Evolutionary conservation across 2,797 vertebrate species (phyloP).

Genomic region (Hipposideros larvatus): DNA sequence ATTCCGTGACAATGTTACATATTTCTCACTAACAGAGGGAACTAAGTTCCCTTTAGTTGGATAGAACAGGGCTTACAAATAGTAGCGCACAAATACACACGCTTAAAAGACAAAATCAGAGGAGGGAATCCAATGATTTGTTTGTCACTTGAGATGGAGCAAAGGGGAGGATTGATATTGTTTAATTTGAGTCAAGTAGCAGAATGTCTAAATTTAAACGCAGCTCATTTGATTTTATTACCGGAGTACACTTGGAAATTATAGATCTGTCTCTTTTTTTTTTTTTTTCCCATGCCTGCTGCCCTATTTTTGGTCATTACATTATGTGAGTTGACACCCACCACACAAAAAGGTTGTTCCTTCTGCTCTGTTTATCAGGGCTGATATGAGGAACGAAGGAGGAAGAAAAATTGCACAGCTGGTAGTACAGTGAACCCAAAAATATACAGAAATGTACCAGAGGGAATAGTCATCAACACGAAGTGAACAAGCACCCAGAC

Average conservation of each 20-base stretch:
- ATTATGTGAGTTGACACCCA: slow-evolving; percentile 88
- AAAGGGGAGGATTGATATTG: slow-evolving; percentile 4
- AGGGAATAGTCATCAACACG: slow-evolving; percentile 91
- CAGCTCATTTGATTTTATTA: slow-evolving; percentile 69
- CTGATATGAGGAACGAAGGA: slow-evolving; percentile 86
- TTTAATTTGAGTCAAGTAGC: slow-evolving; percentile 71
- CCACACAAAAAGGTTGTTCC: slow-evolving; percentile 86
- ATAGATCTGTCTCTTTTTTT: slow-evolving; percentile 77
- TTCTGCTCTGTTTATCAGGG: slow-evolving; percentile 87
- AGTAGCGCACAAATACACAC: neutral
- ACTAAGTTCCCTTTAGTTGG: neutral
- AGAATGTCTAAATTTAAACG: slow-evolving; percentile 75
- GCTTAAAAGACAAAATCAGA: neutral
- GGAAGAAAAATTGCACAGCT: slow-evolving; percentile 89
- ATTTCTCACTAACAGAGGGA: neutral
- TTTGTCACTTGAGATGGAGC: slow-evolving; percentile 54
- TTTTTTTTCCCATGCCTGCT: slow-evolving; percentile 80
- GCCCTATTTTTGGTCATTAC: slow-evolving; percentile 85
- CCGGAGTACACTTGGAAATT: slow-evolving; percentile 78
- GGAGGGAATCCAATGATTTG: neutral
- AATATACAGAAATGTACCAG: slow-evolving; percentile 89
- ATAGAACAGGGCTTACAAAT: neutral
- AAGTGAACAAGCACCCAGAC: slow-evolving; percentile 91
- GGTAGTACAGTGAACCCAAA: slow-evolving; percentile 90
- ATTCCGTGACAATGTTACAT: neutral